Evolutionary conservation across 2,888 invertebrate genomes (phyloP), one percentile per base, ranked within the genome.

Genomic region (Agriotes lineatus): DNA sequence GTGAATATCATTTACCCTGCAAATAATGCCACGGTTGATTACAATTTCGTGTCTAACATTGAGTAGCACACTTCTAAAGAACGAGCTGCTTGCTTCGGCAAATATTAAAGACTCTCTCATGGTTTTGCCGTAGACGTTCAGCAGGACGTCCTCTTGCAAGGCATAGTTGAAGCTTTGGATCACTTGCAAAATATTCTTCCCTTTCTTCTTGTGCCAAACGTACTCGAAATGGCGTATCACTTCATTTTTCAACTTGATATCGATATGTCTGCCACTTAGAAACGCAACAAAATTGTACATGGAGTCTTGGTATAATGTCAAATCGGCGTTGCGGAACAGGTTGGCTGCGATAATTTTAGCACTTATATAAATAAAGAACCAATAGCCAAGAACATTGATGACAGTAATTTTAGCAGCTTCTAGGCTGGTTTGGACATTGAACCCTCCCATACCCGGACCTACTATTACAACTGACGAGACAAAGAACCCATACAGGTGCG

Each of bases 161-260:
- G 75, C 72, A 2, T 50, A 60, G 60, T 72, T 69, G 30, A 75
- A 74, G 2, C 22, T 6, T 1, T 44, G 57, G 9, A 75, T 62
- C 1, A 72, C 7, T 9, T 54, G 10, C 12, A 67, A 35, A 25
- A 72, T 33, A 42, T 69, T 54, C 35, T 72, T 70, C 2, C 73
- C 72, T 58, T 70, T 64, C 1, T 62, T 69, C 10, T 72, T 72
- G 7, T 42, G 50, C 78, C 77, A 78, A 25, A 76, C 59, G 30
- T 70, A 76, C 48, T 78, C 76, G 56, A 71, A 79, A 54, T 79
- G 72, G n/a, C 71, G 56, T 16, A 77, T 75, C 7, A 75, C 63
- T 45, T 75, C 76, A 12, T 64, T 67, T 33, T 69, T 71, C 3
- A 77, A 37, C 6, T 64, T 67, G n/a, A 56, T 61, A 39, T 76